Conservation (phyloP, 2,888 invertebrate genomes). For the Machimus rusticus region DNA sequence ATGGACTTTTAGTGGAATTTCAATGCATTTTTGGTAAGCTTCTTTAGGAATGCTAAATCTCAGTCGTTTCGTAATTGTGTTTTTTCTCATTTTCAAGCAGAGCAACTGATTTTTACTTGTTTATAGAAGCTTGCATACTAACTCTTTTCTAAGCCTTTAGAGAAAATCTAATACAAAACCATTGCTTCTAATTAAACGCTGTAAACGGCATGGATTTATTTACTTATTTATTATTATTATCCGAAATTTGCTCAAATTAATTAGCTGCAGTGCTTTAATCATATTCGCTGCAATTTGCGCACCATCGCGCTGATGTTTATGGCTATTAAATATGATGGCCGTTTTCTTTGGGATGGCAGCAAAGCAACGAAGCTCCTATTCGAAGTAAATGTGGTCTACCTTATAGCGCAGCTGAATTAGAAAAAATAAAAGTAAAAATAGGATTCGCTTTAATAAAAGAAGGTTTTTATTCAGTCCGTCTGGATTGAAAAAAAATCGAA, state of each 20-base stretch:
- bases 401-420: not conserved
- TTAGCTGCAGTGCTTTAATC: not conserved
- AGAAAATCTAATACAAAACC: not conserved
- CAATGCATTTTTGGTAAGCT: constrained; percentile 6
- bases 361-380: not conserved
- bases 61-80: not conserved
- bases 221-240: not conserved
- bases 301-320: not conserved
- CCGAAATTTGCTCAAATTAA: not conserved
- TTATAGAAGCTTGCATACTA: not conserved
- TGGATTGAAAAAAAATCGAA: not conserved
- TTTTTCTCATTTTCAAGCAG: not conserved
- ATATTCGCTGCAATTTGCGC: not conserved
- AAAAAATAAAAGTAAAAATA: not conserved
- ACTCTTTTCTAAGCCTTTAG: not conserved
- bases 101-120: not conserved
- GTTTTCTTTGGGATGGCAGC: not conserved
- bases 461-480: not conserved
- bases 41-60: not conserved
- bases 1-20: constrained; percentile 6
- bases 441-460: not conserved
- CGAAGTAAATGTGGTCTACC: not conserved
- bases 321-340: not conserved
- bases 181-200: not conserved
- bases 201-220: not conserved